Conservation (phyloP, 2,113 vertebrate species). For the Rhinoderma darwinii region DNA sequence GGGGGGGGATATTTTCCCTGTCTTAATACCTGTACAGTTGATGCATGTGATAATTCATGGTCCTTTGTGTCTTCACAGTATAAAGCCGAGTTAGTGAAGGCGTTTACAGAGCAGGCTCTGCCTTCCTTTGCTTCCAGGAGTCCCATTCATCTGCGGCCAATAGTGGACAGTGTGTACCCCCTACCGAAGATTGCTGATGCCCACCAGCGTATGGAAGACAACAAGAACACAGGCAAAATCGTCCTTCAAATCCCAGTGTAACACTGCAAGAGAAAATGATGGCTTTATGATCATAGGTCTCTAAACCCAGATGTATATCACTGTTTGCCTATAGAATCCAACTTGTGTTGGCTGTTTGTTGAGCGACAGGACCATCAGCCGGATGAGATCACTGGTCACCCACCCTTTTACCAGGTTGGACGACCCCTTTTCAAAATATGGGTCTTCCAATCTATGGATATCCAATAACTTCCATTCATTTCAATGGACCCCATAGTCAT, state of each 20-base stretch:
- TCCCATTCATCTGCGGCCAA: conserved; percentile 66
- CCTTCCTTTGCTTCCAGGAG: conserved; percentile 71
- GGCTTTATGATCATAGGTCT: background rate
- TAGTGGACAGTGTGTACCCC: conserved; percentile 76
- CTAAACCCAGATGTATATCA: background rate
- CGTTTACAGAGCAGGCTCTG: conserved; percentile 74
- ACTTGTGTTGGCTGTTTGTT: too few species aligned
- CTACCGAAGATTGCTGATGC: conserved; percentile 74
- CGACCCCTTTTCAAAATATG: too few species aligned
- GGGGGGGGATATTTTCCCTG: background rate
- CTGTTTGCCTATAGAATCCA: too few species aligned
- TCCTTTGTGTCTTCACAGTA: conserved; percentile 69
- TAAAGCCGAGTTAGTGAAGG: conserved; percentile 78
- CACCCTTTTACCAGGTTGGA: too few species aligned
- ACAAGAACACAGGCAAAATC: conserved; percentile 83
- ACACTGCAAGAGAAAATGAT: background rate
- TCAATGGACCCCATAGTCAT: too few species aligned
- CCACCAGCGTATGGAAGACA: conserved; percentile 79
- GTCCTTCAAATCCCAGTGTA: conserved; percentile 70
- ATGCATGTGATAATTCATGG: background rate
- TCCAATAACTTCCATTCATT: too few species aligned
- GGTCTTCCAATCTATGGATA: too few species aligned
- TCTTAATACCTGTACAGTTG: background rate
- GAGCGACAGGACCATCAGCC: too few species aligned
- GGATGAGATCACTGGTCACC: too few species aligned